These are phyloP conservation scores for Acholoe squamosa DNA, from an alignment of 2,888 invertebrate genomes.

Conservation along the genomic window DNA sequence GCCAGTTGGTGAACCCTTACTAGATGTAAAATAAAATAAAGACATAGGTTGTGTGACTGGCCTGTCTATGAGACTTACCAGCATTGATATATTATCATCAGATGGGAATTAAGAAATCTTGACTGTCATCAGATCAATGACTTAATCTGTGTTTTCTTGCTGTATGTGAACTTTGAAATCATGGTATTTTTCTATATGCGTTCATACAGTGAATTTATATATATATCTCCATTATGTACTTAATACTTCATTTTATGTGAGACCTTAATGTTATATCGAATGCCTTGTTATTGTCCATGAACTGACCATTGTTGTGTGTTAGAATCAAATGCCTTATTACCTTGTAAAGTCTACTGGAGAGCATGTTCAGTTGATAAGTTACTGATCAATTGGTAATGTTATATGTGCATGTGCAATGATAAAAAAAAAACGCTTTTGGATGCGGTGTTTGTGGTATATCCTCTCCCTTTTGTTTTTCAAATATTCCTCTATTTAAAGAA, in stretches of 20 bases:
- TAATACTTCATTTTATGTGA: constrained; percentile 61
- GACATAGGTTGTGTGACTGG: neutral
- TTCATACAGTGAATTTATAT: constrained; percentile 54
- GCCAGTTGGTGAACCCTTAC: neutral
- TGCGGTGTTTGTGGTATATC: constrained; percentile 58
- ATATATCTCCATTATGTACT: constrained; percentile 62
- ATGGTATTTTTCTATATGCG: constrained; percentile 62
- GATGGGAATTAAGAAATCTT: constrained; percentile 1
- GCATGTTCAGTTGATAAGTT: constrained; percentile 26
- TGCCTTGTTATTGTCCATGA: constrained; percentile 61
- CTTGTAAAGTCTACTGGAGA: constrained; percentile 36
- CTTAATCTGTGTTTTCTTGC: constrained; percentile 50
- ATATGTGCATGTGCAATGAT: constrained; percentile 59
- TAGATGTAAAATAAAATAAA: constrained; percentile 20
- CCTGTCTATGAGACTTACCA: constrained; percentile 13
- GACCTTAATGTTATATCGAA: constrained; percentile 59
- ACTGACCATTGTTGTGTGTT: constrained; percentile 60
- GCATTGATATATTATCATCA: neutral
- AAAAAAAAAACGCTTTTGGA: constrained; percentile 34
- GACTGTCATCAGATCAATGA: constrained; percentile 8
- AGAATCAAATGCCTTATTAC: constrained; percentile 62
- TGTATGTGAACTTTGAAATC: constrained; percentile 53
- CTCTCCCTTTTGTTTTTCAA: constrained; percentile 28
- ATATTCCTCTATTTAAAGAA: constrained; percentile 19
- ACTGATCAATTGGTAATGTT: neutral